Percentiles rank a stretch among this genome's conserved stretches.
phyloP scores from a whole-genome alignment of 2,113 vertebrate species.

The Atherinomorus stipes region DNA sequence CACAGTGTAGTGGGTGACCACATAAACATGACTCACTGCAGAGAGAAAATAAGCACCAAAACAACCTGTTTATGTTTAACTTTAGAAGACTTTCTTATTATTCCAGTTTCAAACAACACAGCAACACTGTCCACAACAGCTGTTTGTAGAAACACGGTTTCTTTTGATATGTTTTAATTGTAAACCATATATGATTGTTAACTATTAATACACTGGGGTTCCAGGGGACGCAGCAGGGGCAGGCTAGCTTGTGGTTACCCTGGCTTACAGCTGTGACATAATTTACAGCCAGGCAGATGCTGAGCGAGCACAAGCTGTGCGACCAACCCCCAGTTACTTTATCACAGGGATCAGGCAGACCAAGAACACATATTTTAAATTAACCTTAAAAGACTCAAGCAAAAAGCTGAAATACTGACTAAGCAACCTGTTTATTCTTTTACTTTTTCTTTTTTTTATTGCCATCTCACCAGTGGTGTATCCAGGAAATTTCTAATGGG shows the following conservation, averaged over 20 bases:
- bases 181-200: conserved; percentile 44
- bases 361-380: neutral
- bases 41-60: conserved; percentile 55
- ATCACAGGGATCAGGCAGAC: conserved; percentile 35
- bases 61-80: conserved; percentile 50
- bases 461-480: too few relatives aligned
- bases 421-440: neutral
- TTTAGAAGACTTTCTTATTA: conserved; percentile 33
- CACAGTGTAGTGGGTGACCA: conserved; percentile 43
- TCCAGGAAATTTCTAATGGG: too few relatives aligned
- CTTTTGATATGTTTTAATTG: conserved; percentile 26
- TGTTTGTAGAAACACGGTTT: conserved; percentile 12
- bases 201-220: conserved; percentile 53
- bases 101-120: conserved; percentile 17
- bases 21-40: conserved; percentile 50
- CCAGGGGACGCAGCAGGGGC: conserved; percentile 7
- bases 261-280: conserved; percentile 51
- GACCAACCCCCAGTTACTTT: conserved; percentile 59
- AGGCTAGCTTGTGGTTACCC: conserved; percentile 27
- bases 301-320: conserved; percentile 32
- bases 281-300: conserved; percentile 43
- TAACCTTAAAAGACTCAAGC: neutral
- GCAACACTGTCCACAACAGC: neutral
- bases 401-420: conserved; percentile 27
- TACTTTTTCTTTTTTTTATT: too few relatives aligned